A percentile compares a stretch with the other conserved stretches of the same genome.
These are phyloP conservation scores for Latheticus oryzae DNA, from an alignment of 2,888 invertebrate genomes.

Conservation along the genomic window DNA sequence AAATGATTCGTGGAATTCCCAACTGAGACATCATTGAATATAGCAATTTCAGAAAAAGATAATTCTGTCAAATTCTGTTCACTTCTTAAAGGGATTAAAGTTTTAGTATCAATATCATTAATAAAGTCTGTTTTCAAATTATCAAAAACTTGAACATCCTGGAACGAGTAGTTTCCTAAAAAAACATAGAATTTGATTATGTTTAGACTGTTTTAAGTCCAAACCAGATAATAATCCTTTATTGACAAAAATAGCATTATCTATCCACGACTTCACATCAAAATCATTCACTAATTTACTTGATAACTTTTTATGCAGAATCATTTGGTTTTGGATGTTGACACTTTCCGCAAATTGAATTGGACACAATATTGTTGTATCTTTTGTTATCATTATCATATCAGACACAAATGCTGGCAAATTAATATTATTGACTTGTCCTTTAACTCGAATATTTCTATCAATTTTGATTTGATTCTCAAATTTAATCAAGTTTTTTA, in stretches of 20 bases:
- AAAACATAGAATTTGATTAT: background rate
- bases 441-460: constrained; percentile 54
- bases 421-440: constrained; percentile 58
- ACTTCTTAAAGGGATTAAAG: constrained; percentile 66
- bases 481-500: constrained; percentile 53
- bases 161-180: constrained; percentile 65
- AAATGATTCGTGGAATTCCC: constrained; percentile 64
- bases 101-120: constrained; percentile 65
- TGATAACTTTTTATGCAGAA: constrained; percentile 55
- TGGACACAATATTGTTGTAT: constrained; percentile 57
- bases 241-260: constrained; percentile 65
- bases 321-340: constrained; percentile 47
- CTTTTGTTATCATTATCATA: constrained; percentile 62
- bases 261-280: constrained; percentile 63
- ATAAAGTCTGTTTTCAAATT: constrained; percentile 63
- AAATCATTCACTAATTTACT: constrained; percentile 62
- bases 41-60: constrained; percentile 59
- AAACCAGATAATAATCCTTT: constrained; percentile 57
- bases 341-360: constrained; percentile 62
- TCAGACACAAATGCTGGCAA: constrained; percentile 61
- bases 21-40: constrained; percentile 56
- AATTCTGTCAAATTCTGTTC: constrained; percentile 65
- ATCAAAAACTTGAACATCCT: constrained; percentile 63
- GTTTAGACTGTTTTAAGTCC: constrained; percentile 24
- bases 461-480: constrained; percentile 52